Percentiles rank a stretch among this genome's conserved stretches.
phyloP scores from a whole-genome alignment of 2,888 invertebrate species.

The Agrotis segetum region DNA sequence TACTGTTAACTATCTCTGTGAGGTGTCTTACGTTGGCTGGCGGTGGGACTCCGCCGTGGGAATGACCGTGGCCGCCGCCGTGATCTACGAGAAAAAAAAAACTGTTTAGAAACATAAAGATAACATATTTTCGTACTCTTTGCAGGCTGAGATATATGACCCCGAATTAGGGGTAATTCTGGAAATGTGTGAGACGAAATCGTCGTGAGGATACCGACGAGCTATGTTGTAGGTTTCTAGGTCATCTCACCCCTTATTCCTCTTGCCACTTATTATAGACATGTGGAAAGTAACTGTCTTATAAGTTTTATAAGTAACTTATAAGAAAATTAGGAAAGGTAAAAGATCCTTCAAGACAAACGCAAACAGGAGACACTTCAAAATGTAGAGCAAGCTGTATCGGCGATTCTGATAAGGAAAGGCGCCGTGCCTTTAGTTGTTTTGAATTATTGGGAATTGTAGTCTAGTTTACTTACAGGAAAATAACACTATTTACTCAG shows the following conservation, averaged over 20 bases:
- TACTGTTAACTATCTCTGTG: constrained; percentile 87
- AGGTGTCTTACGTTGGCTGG: constrained; percentile 87
- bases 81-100: constrained; percentile 91
- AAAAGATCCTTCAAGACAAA: constrained; percentile 38
- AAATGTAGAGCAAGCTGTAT: constrained; percentile 54
- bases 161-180: too few relatives aligned
- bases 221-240: too few relatives aligned
- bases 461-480: not conserved
- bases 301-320: not conserved
- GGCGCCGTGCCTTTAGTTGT: not conserved
- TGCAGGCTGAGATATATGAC: too few relatives aligned
- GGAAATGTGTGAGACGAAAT: too few relatives aligned
- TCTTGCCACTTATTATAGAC: not conserved
- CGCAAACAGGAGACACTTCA: constrained; percentile 45
- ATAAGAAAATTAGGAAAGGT: constrained; percentile 13
- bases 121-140: not conserved
- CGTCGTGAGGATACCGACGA: too few relatives aligned
- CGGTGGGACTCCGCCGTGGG: constrained; percentile 91
- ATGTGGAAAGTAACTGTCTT: not conserved
- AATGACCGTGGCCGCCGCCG: constrained; percentile 93
- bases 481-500: not conserved
- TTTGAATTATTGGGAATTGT: not conserved
- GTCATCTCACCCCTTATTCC: not conserved
- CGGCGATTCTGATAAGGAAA: constrained; percentile 40
- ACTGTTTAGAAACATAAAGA: constrained; percentile 1